Conservation (phyloP, 2,113 vertebrate species). For the Cephalophus harveyi region DNA sequence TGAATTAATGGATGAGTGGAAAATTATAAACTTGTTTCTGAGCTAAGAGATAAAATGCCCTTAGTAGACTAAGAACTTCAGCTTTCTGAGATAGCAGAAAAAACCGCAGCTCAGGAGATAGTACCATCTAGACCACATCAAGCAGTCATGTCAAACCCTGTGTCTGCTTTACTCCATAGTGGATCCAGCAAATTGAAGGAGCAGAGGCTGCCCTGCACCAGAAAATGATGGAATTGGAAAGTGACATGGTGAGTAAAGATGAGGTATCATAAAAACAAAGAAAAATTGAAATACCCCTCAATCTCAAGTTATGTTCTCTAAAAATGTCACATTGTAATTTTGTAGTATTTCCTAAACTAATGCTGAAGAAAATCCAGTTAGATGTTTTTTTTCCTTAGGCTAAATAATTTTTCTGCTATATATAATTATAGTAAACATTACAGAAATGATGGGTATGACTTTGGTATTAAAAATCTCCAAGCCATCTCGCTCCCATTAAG, state of each 20-base stretch:
- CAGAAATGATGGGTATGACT: not conserved
- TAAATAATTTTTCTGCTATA: not conserved
- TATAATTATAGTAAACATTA: not conserved
- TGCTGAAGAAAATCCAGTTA: not conserved
- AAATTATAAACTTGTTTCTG: not conserved
- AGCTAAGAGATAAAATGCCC: not conserved
- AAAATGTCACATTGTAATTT: not conserved
- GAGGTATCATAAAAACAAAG: not conserved
- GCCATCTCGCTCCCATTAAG: not conserved
- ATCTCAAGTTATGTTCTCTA: not conserved
- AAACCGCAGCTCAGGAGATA: not conserved
- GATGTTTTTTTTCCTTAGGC: not conserved
- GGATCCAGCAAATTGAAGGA: conserved; percentile 99
- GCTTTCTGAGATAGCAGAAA: not conserved
- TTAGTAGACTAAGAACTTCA: not conserved
- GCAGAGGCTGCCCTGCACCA: conserved; percentile 97
- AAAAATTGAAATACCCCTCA: not conserved
- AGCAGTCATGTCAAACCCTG: not conserved
- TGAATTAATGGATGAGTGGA: not conserved
- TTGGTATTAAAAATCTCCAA: not conserved
- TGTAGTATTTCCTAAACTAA: not conserved
- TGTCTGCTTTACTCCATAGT: conserved; percentile 82
- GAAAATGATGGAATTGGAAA: conserved; percentile 98
- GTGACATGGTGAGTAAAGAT: conserved; percentile 91
- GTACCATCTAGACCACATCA: fast-evolving